Percentiles rank a stretch among this genome's conserved stretches.
Evolutionary conservation across 2,797 vertebrate genomes (phyloP).

Genomic region (Hydrophis major): DNA sequence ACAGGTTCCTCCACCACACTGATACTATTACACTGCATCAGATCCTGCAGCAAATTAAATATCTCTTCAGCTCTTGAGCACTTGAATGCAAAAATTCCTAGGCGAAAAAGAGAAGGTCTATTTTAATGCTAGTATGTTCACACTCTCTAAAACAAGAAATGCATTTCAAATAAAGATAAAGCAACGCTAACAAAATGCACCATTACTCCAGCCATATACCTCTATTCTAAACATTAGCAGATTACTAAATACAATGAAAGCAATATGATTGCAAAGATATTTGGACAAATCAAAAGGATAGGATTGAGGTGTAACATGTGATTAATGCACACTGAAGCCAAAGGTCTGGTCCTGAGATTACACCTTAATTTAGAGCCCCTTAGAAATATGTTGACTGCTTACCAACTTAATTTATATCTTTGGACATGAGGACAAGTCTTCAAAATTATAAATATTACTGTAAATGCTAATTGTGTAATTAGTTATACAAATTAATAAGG

Average conservation of each 20-base stretch:
- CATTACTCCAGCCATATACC: background rate
- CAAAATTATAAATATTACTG: background rate
- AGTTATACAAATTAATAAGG: background rate
- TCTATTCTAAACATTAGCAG: fast-evolving
- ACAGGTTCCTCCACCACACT: slow-evolving; percentile 94
- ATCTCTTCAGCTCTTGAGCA: slow-evolving; percentile 96
- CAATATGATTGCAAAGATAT: background rate
- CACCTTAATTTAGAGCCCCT: background rate
- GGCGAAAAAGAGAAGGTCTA: background rate
- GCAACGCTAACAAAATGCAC: background rate
- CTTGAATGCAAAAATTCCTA: slow-evolving; percentile 99
- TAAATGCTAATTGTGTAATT: background rate
- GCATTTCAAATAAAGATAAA: background rate
- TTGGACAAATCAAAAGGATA: background rate
- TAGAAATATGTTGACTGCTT: background rate
- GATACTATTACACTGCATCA: slow-evolving; percentile 99
- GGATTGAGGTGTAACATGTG: background rate
- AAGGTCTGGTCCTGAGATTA: background rate
- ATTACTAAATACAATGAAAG: background rate
- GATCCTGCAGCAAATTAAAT: slow-evolving; percentile 96
- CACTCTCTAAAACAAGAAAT: fast-evolving
- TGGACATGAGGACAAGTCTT: background rate
- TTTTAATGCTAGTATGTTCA: fast-evolving
- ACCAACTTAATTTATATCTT: background rate
- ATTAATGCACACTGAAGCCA: background rate